Base-by-base conservation (phyloP, 2,113 vertebrate species). In the Aptenodytes patagonicus region DNA sequence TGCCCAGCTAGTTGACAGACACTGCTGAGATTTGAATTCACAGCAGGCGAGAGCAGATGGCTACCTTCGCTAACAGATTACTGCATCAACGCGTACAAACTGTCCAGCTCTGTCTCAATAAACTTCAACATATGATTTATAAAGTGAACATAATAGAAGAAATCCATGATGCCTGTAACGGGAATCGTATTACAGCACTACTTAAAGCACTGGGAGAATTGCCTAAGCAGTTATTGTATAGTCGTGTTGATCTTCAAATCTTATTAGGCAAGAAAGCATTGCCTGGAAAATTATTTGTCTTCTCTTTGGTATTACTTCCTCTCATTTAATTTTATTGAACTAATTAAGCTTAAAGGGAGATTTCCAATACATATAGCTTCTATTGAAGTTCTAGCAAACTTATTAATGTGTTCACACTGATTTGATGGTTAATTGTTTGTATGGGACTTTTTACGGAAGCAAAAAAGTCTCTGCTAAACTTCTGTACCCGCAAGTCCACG, bases 311-410 rank as follows among this genome's bases (percentile, higher is more conserved):
- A 76, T 97, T 97, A 92, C 77, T 92, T 93, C 42, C 44, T 96
- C 68, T 92, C 77, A 94, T 96, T 97, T 98, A 89, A 96, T 96
- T 98, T 97, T 97, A 98, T 96, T 93, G 92, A 97, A 93, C 81
- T 96, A 97, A 96, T 98, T 98, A 97, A 96, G 96, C 89, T 83
- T 95, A 81, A 94, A 96, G 92, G 90, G 93, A 96, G 93, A 87
- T 95, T 97, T 97, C 90, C 94, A 96, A 89, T 92, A 88, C 44
- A 76, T 95, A 73, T 55, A 97, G 69, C 90, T 97, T 94, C 87
- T 94, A 15, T 57, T 96, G 80, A 97, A 66, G 65, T 79, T 96
- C 71, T 83, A 95, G 76, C 78, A 91, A 95, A 78, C 44, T 31
- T 87, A 90, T 85, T 89, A 91, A 91, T 54, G 19, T 75, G 54